phyloP scores from a whole-genome alignment of 2,888 invertebrate genomes.

The Hypsopygia costalis region DNA sequence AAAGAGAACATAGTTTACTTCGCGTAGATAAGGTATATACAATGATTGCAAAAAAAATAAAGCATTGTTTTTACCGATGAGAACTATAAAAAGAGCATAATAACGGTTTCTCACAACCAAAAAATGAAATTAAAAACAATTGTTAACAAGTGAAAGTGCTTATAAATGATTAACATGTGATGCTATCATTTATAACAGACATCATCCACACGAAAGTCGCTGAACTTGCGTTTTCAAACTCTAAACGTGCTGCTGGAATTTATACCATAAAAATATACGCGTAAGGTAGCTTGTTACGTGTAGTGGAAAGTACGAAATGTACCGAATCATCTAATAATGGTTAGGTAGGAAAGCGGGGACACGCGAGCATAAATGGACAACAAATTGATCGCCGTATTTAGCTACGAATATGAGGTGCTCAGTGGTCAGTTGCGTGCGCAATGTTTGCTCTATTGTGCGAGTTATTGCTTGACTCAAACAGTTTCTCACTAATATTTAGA shows the following conservation, averaged over 20 bases:
- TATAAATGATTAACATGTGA: slow-evolving; percentile 49
- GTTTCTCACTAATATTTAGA: no score
- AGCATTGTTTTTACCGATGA: not conserved
- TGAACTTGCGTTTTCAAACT: slow-evolving; percentile 18
- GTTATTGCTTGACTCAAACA: no score
- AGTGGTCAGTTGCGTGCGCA: not conserved
- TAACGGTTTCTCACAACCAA: slow-evolving; percentile 16
- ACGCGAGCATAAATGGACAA: slow-evolving; percentile 12
- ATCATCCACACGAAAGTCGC: slow-evolving; percentile 38
- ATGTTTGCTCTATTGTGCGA: not conserved
- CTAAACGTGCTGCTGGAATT: not conserved
- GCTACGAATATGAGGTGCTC: not conserved
- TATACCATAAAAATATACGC: not conserved
- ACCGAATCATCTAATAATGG: slow-evolving; percentile 24
- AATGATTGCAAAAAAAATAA: slow-evolving; percentile 1
- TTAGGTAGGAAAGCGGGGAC: slow-evolving; percentile 15
- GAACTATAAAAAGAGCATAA: not conserved
- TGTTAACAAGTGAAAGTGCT: slow-evolving; percentile 51
- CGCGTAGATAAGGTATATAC: no score
- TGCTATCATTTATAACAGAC: slow-evolving; percentile 42
- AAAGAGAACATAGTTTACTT: no score
- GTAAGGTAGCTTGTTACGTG: not conserved
- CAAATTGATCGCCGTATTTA: slow-evolving; percentile 6
- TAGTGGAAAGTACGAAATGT: slow-evolving; percentile 8
- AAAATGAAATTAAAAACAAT: slow-evolving; percentile 27